Conservation (phyloP, 2,888 invertebrate genomes). For the Adelphocoris suturalis region DNA sequence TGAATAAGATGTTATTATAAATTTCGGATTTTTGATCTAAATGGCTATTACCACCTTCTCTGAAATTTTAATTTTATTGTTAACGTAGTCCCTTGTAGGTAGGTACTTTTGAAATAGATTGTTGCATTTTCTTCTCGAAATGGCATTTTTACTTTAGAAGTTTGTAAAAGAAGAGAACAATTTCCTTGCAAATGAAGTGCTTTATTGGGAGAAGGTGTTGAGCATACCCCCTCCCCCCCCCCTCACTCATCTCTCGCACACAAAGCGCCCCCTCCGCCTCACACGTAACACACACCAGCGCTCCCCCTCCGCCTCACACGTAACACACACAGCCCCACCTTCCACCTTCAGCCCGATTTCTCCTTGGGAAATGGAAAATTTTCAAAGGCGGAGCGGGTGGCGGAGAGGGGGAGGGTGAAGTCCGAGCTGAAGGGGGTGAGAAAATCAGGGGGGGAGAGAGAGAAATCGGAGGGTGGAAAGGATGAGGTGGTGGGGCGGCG, state of each 20-base stretch:
- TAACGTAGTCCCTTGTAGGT: too few relatives aligned
- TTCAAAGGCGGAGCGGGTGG: not conserved
- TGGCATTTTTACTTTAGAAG: too few relatives aligned
- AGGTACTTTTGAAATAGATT: too few relatives aligned
- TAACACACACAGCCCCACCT: not conserved
- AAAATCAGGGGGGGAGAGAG: not conserved
- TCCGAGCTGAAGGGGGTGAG: not conserved
- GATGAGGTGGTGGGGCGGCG: not conserved
- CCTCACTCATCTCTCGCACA: not conserved
- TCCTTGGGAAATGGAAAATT: conserved; percentile 53
- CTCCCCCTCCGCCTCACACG: not conserved
- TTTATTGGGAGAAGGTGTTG: not conserved
- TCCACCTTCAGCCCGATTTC: not conserved
- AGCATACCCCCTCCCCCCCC: not conserved
- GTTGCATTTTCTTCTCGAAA: too few relatives aligned
- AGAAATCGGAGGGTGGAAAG: not conserved
- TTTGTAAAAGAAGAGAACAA: not conserved
- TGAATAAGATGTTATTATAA: too few relatives aligned
- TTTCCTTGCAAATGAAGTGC: conserved; percentile 14
- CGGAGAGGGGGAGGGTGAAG: not conserved
- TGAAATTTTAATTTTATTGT: too few relatives aligned
- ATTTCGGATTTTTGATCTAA: too few relatives aligned
- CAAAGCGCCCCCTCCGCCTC: too few relatives aligned
- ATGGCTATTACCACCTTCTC: too few relatives aligned
- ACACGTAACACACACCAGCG: not conserved